phyloP scores from a whole-genome alignment of 1,140 invertebrate species.

The Adelges cooleyi region DNA sequence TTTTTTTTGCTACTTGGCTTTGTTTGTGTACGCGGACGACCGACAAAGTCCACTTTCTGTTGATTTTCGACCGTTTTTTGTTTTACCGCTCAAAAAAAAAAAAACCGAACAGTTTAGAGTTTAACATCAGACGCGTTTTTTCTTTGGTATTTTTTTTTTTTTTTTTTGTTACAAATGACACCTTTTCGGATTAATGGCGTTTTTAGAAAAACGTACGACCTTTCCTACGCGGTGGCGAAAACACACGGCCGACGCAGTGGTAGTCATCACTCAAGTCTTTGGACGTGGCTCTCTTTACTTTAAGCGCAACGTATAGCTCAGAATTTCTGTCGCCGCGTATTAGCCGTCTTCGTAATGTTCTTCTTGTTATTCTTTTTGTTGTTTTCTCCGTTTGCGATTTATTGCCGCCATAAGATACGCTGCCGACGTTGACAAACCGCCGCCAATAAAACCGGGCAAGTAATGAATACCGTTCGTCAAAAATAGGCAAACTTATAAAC shows the following conservation, averaged over 20 bases:
- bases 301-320: conserved; percentile 16
- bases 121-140: no score
- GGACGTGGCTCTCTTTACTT: conserved; percentile 2
- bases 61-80: no score
- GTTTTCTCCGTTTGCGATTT: conserved; percentile 14
- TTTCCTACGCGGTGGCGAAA: neutral
- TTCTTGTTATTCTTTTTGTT: no score
- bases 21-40: no score
- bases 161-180: neutral
- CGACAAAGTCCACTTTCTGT: no score
- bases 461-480: neutral
- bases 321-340: conserved; percentile 23
- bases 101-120: no score
- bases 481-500: neutral
- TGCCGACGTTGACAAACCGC: conserved; percentile 7
- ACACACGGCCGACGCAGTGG: no score
- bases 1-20: no score
- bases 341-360: conserved; percentile 10
- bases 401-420: conserved; percentile 14
- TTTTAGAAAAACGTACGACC: conserved; percentile 10
- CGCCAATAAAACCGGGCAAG: neutral
- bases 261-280: neutral
- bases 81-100: no score
- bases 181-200: neutral
- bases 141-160: no score